Base-by-base conservation (phyloP, 1,140 invertebrate species). In the Microvelia longipes region DNA sequence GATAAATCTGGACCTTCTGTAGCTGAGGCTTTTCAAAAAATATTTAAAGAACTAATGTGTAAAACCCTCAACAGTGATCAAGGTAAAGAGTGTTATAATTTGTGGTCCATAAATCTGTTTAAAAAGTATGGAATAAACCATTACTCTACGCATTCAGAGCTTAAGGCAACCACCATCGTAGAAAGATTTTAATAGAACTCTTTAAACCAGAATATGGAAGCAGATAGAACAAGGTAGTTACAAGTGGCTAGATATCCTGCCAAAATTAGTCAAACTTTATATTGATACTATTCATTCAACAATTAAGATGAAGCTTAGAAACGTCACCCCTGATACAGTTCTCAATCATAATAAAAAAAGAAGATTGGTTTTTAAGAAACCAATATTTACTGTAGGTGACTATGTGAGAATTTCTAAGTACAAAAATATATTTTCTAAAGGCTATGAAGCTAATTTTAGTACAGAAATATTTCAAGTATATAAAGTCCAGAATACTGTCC, bases 131-230 rank as follows among this genome's bases (percentile, higher is more conserved):
- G 35, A 5, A 76, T 76, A 71, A 73, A 74, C 68, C 76, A 79
- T 71, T 80, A 80, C 72, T 73, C 74, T 0, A 78, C 75, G 24
- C 76, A 77, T 71, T 77, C 71, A 62, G 70, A 74, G 11, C 73
- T 74, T n/a, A 82, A 82, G 76, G 79, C 76, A n/a, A n/a, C n/a
- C n/a, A 68, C 74, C 0, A 74, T 81, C 63, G 75, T 77, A 64
- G 80, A 82, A 76, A 70, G 81, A 29, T n/a, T 79, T 79, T 29
- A 78, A 79, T 75, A 69, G 77, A 66, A 81, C 77, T 61, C 65
- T 82, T 30, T 80, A 80, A 76, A 68, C 63, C 2, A 71, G 67
- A 67, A 75, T 82, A 73, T 81, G 69, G 69, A 75, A 75, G 71
- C 72, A 75, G 70, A 79, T 81, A 67, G 73, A 66, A 65, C 73